Evolutionary conservation across 2,797 vertebrate genomes (phyloP), one percentile per base, ranked within the genome.

Genomic region (Gallinago solitaria): DNA sequence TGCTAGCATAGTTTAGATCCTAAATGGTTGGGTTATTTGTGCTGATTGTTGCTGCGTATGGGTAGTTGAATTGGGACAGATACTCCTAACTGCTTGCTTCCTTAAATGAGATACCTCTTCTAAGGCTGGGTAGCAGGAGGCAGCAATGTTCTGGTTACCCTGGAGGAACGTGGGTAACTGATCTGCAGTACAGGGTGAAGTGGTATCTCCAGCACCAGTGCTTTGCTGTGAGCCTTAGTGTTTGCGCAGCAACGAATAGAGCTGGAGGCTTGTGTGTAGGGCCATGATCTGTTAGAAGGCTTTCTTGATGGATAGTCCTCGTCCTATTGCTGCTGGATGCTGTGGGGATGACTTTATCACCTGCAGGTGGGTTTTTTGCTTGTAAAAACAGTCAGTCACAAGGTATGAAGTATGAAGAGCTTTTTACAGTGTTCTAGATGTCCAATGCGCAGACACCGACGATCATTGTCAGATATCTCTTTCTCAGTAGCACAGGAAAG

Each of bases 161-260:
- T 87, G 64, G 21, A 79, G 24, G 63, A 67, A 51, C 0, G 0
- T 51, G 54, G 13, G 9, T 75, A 61, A 45, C 16, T 61, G 3
- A 50, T 64, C 8, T 61, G 45, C 27, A 19, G 2, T 11, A 27
- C 9, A 20, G 35, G 24, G 35, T 18, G 32, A 37, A 77, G 65
- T 23, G 45, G 33, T 28, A 68, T 5, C 15, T 83, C 19, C 2
- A 3, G 48, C 64, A 69, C 6, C 14, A 11, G 65, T 19, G 64
- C 45, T 56, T 39, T 57, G 30, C 80, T 16, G 57, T 33, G 57
- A 67, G 35, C 16, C 53, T 75, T 43, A 68, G 54, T 21, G 3
- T 4, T 70, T 45, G 24, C 3, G 2, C 50, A 30, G 15, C 2
- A 1, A 2, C 1, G 4, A 28, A 28, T 20, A 17, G 35, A 75